Evolutionary conservation across 2,888 invertebrate genomes (phyloP).

Genomic region (Augiades crinisus): DNA sequence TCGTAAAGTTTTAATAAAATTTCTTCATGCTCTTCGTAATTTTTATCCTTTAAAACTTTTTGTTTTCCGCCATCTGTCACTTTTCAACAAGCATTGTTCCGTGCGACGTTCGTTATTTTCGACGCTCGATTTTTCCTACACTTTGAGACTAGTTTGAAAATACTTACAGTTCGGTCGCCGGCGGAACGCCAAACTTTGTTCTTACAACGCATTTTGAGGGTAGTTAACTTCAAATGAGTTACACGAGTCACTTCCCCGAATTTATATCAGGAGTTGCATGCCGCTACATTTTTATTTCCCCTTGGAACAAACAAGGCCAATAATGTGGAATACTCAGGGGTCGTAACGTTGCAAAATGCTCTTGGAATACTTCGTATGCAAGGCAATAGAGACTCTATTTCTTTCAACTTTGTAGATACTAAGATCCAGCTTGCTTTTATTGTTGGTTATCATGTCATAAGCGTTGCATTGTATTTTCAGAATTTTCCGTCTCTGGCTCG

Average conservation of each 20-base stretch:
- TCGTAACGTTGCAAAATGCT: constrained; percentile 17
- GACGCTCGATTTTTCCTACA: constrained; percentile 31
- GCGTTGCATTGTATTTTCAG: constrained; percentile 10
- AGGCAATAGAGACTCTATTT: constrained; percentile 12
- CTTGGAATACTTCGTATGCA: constrained; percentile 17
- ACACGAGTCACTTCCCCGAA: constrained; percentile 56
- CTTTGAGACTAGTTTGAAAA: constrained; percentile 38
- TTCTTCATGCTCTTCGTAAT: background rate
- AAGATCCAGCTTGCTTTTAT: constrained; percentile 11
- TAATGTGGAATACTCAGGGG: constrained; percentile 16
- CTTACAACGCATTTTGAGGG: constrained; percentile 52
- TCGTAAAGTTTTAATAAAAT: background rate
- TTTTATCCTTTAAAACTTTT: background rate
- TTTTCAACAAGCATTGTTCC: background rate
- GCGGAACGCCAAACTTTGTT: constrained; percentile 53
- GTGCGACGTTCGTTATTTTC: constrained; percentile 1
- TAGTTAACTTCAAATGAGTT: constrained; percentile 54
- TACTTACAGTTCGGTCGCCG: constrained; percentile 37
- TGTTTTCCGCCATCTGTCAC: background rate
- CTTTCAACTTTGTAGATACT: constrained; percentile 12
- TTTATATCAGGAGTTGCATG: constrained; percentile 39
- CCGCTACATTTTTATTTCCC: constrained; percentile 36
- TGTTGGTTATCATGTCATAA: constrained; percentile 10
- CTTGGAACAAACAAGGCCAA: constrained; percentile 20
- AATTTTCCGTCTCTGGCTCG: constrained; percentile 1